phyloP scores from a whole-genome alignment of 1,140 invertebrate species.

The Augochlora pura region DNA sequence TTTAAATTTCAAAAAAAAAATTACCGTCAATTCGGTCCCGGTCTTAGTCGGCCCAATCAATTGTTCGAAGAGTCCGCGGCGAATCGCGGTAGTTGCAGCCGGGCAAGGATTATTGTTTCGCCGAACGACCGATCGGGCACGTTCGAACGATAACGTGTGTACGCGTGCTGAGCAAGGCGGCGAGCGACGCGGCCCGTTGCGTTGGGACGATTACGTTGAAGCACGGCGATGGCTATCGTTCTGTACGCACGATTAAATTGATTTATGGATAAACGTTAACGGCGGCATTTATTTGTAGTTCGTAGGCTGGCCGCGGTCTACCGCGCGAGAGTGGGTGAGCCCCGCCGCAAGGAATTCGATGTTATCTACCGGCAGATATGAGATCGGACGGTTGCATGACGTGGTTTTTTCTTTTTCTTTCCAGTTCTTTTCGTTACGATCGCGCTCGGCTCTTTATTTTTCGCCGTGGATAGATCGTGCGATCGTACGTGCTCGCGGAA shows the following conservation, averaged over 20 bases:
- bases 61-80: too few relatives aligned
- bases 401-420: constrained; percentile 33
- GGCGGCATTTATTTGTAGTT: constrained; percentile 52
- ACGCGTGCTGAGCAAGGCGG: background rate
- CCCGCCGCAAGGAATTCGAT: constrained; percentile 62
- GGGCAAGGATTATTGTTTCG: too few relatives aligned
- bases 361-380: constrained; percentile 65
- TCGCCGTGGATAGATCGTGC: background rate
- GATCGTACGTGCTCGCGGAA: constrained; percentile 31
- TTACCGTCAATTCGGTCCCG: too few relatives aligned
- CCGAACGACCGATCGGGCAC: background rate
- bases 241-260: constrained; percentile 66
- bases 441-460: constrained; percentile 45
- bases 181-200: background rate
- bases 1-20: too few relatives aligned
- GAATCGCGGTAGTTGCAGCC: too few relatives aligned
- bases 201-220: constrained; percentile 62
- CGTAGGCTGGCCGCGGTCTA: constrained; percentile 17
- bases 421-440: constrained; percentile 14
- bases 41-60: too few relatives aligned
- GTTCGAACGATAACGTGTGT: background rate
- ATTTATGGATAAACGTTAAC: constrained; percentile 63
- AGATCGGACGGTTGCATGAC: constrained; percentile 63
- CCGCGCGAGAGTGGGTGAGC: constrained; percentile 61
- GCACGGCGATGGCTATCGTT: constrained; percentile 57